Evolutionary conservation across 1,140 invertebrate species (phyloP), one percentile per base, ranked within the genome.

Genomic region (Centruroides sculpturatus): DNA sequence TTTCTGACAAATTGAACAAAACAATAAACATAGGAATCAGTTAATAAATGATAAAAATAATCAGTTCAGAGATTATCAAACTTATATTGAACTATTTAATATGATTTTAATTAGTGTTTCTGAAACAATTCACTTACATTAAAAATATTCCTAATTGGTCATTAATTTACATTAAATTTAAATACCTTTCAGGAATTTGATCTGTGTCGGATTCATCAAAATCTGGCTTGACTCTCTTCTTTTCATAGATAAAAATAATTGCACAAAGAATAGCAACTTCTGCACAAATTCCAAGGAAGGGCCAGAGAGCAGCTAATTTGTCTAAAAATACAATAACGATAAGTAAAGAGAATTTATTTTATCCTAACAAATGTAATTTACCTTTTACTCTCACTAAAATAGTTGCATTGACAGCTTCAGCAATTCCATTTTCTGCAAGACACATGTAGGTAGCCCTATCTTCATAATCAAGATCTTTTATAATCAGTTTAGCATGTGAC

Each of bases 191-290:
- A 84, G 69, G 85, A 86, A 75, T 89, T 84, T 64, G 63, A 77
- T 93, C 89, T 66, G 87, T 89, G 78, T 92, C 89, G 72, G 86
- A 89, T 76, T 93, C 90, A 69, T 93, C 89, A 68, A 89, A 80
- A 76, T 92, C 89, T 64, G 86, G 82, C 80, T 93, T 93, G 77
- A 87, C 89, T 67, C 88, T 84, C 75, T 89, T 84, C 78, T 89
- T 90, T 77, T 94, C 91, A 76, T 95, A 98, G 61, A 97, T 84
- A 67, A 97, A 85, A 73, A 98, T 98, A 74, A 97, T 90, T 68
- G 85, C 80, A 77, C 91, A 95, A 48, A 98, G 82, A 66, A 97
- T 81, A 64, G 92, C 80, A 46, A 98, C 92, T 80, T 98, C 91
- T 64, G 82, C 85, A 75, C 87, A 88, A 70, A 94, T 94, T 64